phyloP scores from a whole-genome alignment of 2,113 vertebrate species.

The Engystomops pustulosus region DNA sequence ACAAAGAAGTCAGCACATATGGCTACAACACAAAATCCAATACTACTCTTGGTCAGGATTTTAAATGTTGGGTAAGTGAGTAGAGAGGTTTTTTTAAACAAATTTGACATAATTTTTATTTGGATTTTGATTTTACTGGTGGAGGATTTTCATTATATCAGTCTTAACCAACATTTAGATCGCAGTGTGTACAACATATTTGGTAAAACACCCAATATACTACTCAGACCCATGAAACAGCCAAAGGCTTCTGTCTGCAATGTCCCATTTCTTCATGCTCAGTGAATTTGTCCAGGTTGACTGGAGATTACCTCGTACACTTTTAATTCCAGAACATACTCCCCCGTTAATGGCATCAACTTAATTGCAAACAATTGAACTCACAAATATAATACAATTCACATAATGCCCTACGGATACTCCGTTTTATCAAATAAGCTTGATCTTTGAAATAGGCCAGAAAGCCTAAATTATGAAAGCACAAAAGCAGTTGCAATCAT shows the following conservation, averaged over 20 bases:
- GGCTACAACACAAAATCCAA: too few species aligned
- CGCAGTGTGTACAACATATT: background rate
- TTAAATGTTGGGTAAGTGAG: too few species aligned
- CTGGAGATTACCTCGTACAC: slow-evolving; percentile 12
- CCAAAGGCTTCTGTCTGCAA: background rate
- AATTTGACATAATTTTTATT: too few species aligned
- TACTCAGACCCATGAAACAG: background rate
- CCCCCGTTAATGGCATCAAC: slow-evolving; percentile 16
- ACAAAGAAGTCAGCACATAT: too few species aligned
- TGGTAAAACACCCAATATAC: background rate
- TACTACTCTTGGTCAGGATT: too few species aligned
- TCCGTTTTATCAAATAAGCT: slow-evolving; percentile 36
- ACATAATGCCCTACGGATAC: slow-evolving; percentile 25
- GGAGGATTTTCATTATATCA: background rate
- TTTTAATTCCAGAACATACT: slow-evolving; percentile 36
- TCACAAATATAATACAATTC: slow-evolving; percentile 50
- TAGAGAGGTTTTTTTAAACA: too few species aligned
- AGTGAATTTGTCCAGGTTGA: slow-evolving; percentile 25
- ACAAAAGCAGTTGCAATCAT: slow-evolving; percentile 33
- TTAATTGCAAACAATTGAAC: slow-evolving; percentile 48
- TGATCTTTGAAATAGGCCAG: slow-evolving; percentile 45
- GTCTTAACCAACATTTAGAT: background rate
- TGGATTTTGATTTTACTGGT: background rate
- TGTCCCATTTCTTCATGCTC: slow-evolving; percentile 11
- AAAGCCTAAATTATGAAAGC: slow-evolving; percentile 50